Conservation (phyloP, 2,797 vertebrate genomes). For the Mormyrops attenuatus region DNA sequence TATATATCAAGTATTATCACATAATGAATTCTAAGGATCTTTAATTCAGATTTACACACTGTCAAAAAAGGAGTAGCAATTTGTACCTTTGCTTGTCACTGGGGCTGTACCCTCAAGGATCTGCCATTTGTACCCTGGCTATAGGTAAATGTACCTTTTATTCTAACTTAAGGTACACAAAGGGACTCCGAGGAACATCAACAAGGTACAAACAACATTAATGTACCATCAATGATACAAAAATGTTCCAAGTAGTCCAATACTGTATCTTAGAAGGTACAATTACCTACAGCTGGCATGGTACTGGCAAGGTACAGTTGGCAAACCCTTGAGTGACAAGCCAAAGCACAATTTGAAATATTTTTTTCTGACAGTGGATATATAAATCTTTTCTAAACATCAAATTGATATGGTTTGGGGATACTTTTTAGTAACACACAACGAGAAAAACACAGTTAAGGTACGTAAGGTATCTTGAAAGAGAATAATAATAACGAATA, state of each 20-base stretch:
- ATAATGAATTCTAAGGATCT: background rate
- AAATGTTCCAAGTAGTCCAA: background rate
- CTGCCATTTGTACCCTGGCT: background rate
- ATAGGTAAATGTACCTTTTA: background rate
- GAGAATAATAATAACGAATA: background rate
- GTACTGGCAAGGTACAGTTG: background rate
- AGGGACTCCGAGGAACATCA: background rate
- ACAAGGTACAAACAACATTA: background rate
- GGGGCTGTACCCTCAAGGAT: background rate
- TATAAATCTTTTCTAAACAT: background rate
- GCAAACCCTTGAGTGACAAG: background rate
- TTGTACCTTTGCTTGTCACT: background rate
- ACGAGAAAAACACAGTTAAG: background rate
- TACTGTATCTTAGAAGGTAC: background rate
- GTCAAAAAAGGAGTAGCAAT: background rate
- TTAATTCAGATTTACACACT: background rate
- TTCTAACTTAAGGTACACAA: background rate
- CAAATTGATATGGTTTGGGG: background rate
- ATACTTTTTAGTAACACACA: background rate
- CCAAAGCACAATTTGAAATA: background rate
- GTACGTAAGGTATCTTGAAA: background rate
- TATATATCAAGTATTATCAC: background rate
- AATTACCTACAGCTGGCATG: background rate
- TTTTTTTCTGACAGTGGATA: background rate
- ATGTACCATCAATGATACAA: background rate